Evolutionary conservation across 2,797 vertebrate genomes (phyloP).

Genomic region (Siniperca scherzeri): DNA sequence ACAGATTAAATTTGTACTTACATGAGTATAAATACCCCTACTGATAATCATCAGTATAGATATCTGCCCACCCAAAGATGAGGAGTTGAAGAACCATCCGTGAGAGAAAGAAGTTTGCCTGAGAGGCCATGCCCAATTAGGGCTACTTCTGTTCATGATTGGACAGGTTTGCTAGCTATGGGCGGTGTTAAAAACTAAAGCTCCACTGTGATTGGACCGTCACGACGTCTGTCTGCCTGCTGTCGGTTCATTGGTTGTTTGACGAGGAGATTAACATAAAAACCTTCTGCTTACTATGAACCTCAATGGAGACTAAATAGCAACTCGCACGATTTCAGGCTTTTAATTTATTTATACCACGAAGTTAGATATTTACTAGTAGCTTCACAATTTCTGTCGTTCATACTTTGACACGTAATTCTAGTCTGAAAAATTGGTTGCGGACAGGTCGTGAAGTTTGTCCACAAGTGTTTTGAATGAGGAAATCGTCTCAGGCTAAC

Average conservation of each 20-base stretch:
- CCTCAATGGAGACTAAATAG: conserved; percentile 78
- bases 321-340: conserved; percentile 14
- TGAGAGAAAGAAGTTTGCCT: not conserved
- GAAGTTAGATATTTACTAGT: not conserved
- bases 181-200: conserved; percentile 13
- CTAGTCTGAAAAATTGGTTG: not conserved
- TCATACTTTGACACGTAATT: not conserved
- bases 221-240: conserved; percentile 47
- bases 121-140: conserved; percentile 49
- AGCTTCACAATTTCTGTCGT: not conserved
- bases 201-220: conserved; percentile 61
- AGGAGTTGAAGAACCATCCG: not conserved
- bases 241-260: conserved; percentile 59
- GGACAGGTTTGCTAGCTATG: not conserved
- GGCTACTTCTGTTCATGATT: conserved; percentile 47
- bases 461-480: conserved; percentile 62
- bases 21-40: not conserved
- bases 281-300: conserved; percentile 70
- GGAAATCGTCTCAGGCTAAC: conserved; percentile 79
- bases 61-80: not conserved
- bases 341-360: conserved; percentile 53
- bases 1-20: not conserved
- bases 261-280: conserved; percentile 60
- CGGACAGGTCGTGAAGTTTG: conserved; percentile 3
- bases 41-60: not conserved